These are phyloP conservation scores for Lepeophtheirus salmonis DNA, from an alignment of 1,140 invertebrate genomes.

Conservation along the genomic window DNA sequence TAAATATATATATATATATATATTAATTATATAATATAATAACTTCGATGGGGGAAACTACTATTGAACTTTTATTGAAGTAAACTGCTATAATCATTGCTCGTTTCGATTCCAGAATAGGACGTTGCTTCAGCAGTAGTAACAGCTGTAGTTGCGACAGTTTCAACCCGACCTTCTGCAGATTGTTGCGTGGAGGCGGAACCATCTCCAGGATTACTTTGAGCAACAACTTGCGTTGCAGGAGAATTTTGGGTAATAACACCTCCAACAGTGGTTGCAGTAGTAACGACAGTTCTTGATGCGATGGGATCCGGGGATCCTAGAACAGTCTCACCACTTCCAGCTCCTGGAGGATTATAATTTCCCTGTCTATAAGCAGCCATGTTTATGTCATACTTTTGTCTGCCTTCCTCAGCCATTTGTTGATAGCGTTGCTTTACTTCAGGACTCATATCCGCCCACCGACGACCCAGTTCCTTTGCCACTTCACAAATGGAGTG, in stretches of 20 bases:
- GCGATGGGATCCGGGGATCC: background rate
- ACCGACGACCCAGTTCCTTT: slow-evolving; percentile 34
- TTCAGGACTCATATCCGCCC: slow-evolving; percentile 27
- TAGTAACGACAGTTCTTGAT: background rate
- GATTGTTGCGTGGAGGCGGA: background rate
- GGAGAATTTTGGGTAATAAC: background rate
- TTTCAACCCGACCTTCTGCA: background rate
- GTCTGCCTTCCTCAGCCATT: slow-evolving; percentile 28
- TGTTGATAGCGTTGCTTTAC: slow-evolving; percentile 28
- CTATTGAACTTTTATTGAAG: slow-evolving; percentile 6
- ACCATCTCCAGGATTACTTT: background rate
- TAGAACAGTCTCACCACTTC: background rate
- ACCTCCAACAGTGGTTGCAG: background rate
- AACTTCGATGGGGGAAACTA: too few relatives aligned
- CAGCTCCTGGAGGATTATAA: background rate
- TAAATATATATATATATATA: background rate
- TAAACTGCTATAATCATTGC: slow-evolving; percentile 8
- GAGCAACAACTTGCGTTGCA: background rate
- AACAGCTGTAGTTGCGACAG: background rate
- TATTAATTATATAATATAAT: background rate
- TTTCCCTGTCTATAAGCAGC: slow-evolving; percentile 16
- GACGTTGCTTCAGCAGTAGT: background rate
- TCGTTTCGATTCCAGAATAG: slow-evolving; percentile 1
- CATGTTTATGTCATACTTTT: slow-evolving; percentile 18
- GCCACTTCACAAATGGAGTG: slow-evolving; percentile 35